Evolutionary conservation across 2,797 vertebrate genomes (phyloP).

Genomic region (Hyperoplus immaculatus): DNA sequence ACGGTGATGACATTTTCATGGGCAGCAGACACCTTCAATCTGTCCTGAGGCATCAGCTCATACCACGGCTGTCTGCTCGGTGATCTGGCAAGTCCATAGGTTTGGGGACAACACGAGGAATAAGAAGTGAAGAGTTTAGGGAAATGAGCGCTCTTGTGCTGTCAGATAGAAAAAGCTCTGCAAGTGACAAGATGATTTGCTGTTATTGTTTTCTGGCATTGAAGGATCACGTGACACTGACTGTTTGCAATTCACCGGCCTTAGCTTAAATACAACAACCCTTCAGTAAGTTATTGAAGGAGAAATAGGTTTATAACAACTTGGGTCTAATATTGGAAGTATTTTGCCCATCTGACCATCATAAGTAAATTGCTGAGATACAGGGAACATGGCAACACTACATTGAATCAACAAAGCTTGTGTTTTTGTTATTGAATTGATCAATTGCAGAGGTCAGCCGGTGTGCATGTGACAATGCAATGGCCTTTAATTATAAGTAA

Average conservation of each 20-base stretch:
- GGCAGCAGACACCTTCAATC: slow-evolving; percentile 68
- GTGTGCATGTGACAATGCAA: background rate
- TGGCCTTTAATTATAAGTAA: background rate
- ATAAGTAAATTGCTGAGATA: no score
- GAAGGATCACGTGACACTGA: background rate
- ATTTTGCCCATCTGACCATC: no score
- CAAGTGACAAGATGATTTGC: slow-evolving; percentile 25
- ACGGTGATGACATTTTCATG: slow-evolving; percentile 69
- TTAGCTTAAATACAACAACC: no score
- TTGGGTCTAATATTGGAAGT: no score
- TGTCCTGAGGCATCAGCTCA: slow-evolving; percentile 51
- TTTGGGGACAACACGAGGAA: slow-evolving; percentile 45
- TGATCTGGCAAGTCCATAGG: slow-evolving; percentile 56
- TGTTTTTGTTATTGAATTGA: background rate
- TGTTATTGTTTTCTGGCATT: slow-evolving; percentile 35
- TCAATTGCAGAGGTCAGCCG: background rate
- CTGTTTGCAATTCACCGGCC: background rate
- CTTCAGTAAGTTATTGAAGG: no score
- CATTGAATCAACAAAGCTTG: no score
- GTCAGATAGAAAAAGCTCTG: slow-evolving; percentile 41
- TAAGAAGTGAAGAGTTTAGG: slow-evolving; percentile 26
- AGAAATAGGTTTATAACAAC: no score
- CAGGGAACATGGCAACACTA: no score
- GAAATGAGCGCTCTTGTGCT: slow-evolving; percentile 29
- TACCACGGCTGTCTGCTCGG: slow-evolving; percentile 49